phyloP scores from a whole-genome alignment of 37 sponge, comb jelly and placozoan genomes.

The Haliclona indistincta region DNA sequence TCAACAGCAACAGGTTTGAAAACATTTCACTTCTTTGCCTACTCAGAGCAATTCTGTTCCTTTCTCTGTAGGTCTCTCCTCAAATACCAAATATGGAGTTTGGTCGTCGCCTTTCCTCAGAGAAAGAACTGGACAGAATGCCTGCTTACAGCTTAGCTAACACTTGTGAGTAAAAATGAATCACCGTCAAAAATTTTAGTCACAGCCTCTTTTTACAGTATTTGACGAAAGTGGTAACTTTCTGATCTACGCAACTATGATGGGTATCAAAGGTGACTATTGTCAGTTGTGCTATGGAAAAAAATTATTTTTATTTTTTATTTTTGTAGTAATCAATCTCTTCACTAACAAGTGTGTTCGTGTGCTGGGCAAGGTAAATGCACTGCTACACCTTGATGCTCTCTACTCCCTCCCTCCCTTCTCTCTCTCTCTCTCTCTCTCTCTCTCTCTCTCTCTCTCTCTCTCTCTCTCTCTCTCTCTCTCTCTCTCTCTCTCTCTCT shows the following conservation, averaged over 20 bases:
- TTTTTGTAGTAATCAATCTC: slow-evolving; percentile 70
- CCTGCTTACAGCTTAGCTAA: slow-evolving; percentile 44
- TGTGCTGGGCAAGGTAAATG: slow-evolving; percentile 85
- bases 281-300: background rate
- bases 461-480: slow-evolving; percentile 64
- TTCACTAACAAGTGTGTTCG: slow-evolving; percentile 87
- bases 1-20: slow-evolving; percentile 73
- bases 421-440: slow-evolving; percentile 56
- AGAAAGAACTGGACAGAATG: slow-evolving; percentile 87
- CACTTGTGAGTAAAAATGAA: slow-evolving; percentile 46
- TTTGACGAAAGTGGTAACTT: slow-evolving; percentile 93
- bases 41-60: background rate
- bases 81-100: slow-evolving; percentile 92
- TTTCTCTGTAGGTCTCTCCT: slow-evolving; percentile 30
- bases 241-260: slow-evolving; percentile 83
- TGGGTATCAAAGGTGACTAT: slow-evolving; percentile 89
- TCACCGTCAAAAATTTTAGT: background rate
- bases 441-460: slow-evolving; percentile 57
- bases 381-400: no score
- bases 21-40: background rate
- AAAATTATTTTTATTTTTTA: slow-evolving; percentile 1
- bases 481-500: slow-evolving; percentile 55
- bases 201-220: slow-evolving; percentile 34
- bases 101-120: slow-evolving; percentile 83
- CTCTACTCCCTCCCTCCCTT: no score